Evolutionary conservation across 92 coral and sea anemone species (phyloP), one percentile per base, ranked within the genome.

Genomic region (Zoanthus gigantus): DNA sequence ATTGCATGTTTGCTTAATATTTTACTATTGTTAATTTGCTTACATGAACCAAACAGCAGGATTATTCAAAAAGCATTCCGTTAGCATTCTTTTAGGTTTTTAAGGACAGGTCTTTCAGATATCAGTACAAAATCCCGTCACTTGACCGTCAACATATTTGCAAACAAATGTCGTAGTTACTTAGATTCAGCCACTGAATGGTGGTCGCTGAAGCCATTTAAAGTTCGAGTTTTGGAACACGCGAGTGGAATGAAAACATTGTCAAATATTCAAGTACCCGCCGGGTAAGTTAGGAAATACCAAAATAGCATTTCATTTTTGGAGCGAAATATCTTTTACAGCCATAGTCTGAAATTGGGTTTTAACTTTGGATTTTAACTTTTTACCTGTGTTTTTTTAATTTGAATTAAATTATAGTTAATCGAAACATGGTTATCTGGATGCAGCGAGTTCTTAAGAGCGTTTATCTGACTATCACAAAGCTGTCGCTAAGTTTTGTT

Each of bases 1-100:
- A 65, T 80, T 67, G 85, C 85, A 80, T 63, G 63, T 44, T 65
- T 45, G 74, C 9, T 65, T 45, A 34, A 63, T 18, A 18, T 45
- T 81, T 18, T 65, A 11, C 66, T 45, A 74, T 46, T 81, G 37
- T 48, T 65, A 65, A 81, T 81, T 66, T 81, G 85, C 85, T 81
- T 81, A 81, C 37, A 81, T 81, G 74, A 65, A 66, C 75, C 45
- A 81, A 81, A 29, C 85, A 81, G 85, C 85, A 29, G 85, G 85
- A 42, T 31, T 65, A 66, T 81, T 81, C 85, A 47, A 57, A 28
- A 63, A 67, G 42, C 44, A 81, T 56, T 12, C 46, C 60, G 85
- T 29, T 66, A 63, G 75, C 45, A 45, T 81, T 65, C 73, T 18
- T 44, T 44, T 60, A 65, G 58, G 73, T 6, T 54, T 50, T 52